Evolutionary conservation across 2,888 invertebrate species (phyloP), one percentile per base, ranked within the genome.

Genomic region (Plebejus argus): DNA sequence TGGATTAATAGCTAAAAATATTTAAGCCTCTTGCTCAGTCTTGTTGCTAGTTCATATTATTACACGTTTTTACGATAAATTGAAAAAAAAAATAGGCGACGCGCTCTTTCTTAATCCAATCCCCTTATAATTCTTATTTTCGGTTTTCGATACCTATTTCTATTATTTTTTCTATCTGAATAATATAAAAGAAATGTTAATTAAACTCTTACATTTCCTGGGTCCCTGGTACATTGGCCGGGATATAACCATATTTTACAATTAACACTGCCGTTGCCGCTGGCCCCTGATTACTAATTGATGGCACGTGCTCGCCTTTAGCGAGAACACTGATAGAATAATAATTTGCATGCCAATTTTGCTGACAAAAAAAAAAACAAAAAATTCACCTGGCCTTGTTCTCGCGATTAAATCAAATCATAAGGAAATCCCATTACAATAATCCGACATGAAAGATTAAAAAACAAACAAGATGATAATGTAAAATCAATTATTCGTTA

Each of bases 161-260:
- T 53, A 18, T 53, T 3, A 0, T 5, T 15, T 18, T 53, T 53
- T 53, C 18, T 53, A 53, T 18, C 18, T 18, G 15, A 15, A 53
- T 53, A 15, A 53, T 53, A 18, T 18, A 18, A 53, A 28, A 28
- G 15, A 6, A 15, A 66, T 66, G 66, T 66, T 15, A 66, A 66
- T 66, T 4, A 66, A 66, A 12, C 72, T 39, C 20, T 0, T 45
- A 72, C 49, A 49, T 28, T 49, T 74, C 74, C 74, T 74, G 49
- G 49, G 23, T 10, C 61, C 61, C 61, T 61, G 61, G 58, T 61
- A 20, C 45, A 23, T 10, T 28, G 28, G 74, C 20, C 23, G 18
- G 49, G 49, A 53, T 53, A 74, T 74, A 74, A 74, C 74, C 74
- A 74, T 74, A 74, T 74, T 74, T 74, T 53, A 49, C 74, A 74